Conservation (phyloP, 2,113 vertebrate species). For the Phainopepla nitens region DNA sequence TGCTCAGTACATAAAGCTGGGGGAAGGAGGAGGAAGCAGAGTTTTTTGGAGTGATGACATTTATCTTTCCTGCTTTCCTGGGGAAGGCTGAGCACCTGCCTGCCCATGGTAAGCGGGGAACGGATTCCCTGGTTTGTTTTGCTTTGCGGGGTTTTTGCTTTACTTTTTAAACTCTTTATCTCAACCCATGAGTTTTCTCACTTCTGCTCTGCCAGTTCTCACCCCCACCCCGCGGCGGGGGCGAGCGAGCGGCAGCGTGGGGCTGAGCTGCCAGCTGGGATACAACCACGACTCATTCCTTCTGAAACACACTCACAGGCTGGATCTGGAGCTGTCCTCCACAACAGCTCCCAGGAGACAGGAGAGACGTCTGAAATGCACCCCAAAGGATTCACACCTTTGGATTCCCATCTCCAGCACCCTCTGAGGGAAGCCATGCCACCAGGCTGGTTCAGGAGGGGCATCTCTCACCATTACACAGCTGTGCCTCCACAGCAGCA, state of each 20-base stretch:
- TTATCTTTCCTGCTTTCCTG: not conserved
- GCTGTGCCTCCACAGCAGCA: not conserved
- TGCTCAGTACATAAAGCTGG: not conserved
- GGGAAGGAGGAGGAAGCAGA: not conserved
- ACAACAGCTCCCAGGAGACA: not conserved
- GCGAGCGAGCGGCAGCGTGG: not conserved
- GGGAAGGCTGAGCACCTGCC: not conserved
- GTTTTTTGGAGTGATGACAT: not conserved
- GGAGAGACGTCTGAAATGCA: not conserved
- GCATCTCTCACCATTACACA: not conserved
- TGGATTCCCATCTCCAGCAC: not conserved
- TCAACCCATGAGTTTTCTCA: not conserved
- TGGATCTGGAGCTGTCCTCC: not conserved
- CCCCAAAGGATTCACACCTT: not conserved
- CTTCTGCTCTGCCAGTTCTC: not conserved
- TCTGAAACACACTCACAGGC: accelerated
- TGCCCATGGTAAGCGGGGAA: accelerated
- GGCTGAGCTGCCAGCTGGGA: not conserved
- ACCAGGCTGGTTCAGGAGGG: not conserved
- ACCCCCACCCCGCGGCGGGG: not conserved
- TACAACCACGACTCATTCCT: not conserved
- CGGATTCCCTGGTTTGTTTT: not conserved
- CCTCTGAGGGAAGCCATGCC: not conserved
- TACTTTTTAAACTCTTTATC: not conserved
- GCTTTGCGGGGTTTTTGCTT: not conserved